Evolutionary conservation across 1,140 invertebrate genomes (phyloP), one percentile per base, ranked within the genome.

Genomic region (Pseudomyrmex flavicornis): DNA sequence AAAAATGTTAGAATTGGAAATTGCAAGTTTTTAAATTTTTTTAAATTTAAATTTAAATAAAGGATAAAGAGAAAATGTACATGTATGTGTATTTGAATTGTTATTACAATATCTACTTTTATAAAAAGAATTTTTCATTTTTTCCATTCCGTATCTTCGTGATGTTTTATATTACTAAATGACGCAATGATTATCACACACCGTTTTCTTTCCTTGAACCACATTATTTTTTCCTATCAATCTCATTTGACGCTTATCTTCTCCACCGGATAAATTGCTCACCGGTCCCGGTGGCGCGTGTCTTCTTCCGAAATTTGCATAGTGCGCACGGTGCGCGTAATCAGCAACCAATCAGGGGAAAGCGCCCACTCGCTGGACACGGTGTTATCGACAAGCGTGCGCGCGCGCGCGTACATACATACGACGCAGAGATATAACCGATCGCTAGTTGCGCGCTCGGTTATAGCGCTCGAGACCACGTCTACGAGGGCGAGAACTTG

Each of bases 251-350:
- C 5, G n/a, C 12, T 80, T 80, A 80, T 80, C 66, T 70, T 15
- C 15, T 10, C n/a, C n/a, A 2, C 7, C 4, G 54, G 66, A 61
- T 70, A 80, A 80, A 56, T n/a, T 20, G 50, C 13, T 9, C 4
- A 46, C n/a, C 35, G 7, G 20, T 35, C 26, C 8, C 5, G 17
- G 48, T 15, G 54, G 17, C 50, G 17, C 35, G 52, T 17, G 66
- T 72, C 13, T 35, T 79, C 22, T 59, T 35, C 54, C 54, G n/a
- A 72, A 80, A 80, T 80, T 70, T 80, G 46, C 76, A 80, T 80
- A 59, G 66, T 22, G 20, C 52, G 35, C 15, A 17, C 65, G 44
- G 20, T 35, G 65, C 13, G 66, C 65, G 65, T 70, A 79, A 80
- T 80, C 66, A 80, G 17, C 2, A 12, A n/a, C 54, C 56, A 13